Conservation (phyloP, 2,888 invertebrate species). For the Tenthredo distinguenda region DNA sequence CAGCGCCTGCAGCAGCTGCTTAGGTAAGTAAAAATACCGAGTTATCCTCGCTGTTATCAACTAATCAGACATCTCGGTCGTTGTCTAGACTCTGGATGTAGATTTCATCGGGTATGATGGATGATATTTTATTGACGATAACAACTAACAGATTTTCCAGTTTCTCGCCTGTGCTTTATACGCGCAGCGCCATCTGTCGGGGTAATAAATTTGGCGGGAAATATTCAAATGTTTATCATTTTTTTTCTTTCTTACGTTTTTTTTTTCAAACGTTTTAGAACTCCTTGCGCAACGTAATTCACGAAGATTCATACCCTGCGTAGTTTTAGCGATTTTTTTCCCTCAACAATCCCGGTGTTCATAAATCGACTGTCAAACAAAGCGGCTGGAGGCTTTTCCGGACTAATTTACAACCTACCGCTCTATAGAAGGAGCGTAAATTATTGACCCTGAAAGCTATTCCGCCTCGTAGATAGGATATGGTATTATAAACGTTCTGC, state of each 20-base stretch:
- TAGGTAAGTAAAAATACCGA: neutral
- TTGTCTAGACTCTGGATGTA: neutral
- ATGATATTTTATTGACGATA: neutral
- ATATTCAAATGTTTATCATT: neutral
- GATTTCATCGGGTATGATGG: neutral
- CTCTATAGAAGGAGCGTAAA: neutral
- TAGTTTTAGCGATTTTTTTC: neutral
- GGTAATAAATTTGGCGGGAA: neutral
- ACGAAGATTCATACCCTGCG: too few relatives aligned
- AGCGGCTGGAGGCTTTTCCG: neutral
- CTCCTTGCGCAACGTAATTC: too few relatives aligned
- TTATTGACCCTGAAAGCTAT: conserved; percentile 31
- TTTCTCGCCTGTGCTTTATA: neutral
- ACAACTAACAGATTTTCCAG: neutral
- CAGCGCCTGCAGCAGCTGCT: neutral
- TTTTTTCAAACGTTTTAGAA: neutral
- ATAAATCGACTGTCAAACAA: neutral
- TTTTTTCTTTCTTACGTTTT: neutral
- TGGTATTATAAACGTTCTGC: conserved; percentile 13
- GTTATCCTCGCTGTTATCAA: neutral
- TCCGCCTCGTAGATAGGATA: neutral
- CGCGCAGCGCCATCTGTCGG: neutral
- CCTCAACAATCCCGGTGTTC: neutral
- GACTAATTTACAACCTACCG: neutral
- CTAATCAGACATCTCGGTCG: neutral